Evolutionary conservation across 37 sponge, comb jelly and placozoan species (phyloP).

Genomic region (Petrosia ficiformis): DNA sequence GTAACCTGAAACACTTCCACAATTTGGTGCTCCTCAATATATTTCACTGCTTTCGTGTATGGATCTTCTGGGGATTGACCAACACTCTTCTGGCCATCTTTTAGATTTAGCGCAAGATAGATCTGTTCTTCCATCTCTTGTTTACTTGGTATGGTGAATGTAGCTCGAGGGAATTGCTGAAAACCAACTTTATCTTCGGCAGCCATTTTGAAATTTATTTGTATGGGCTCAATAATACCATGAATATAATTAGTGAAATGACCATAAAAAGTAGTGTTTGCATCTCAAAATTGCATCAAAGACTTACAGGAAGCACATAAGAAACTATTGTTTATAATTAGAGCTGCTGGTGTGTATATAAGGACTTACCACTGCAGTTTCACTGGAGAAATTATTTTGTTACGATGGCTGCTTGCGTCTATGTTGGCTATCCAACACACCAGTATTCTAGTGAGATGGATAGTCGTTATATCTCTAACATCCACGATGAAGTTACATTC

Average conservation of each 20-base stretch:
- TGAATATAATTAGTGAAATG: background rate
- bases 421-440: too few relatives aligned
- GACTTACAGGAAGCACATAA: too few relatives aligned
- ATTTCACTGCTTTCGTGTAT: slow-evolving; percentile 74
- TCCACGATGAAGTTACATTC: too few relatives aligned
- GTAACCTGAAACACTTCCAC: slow-evolving; percentile 87
- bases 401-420: too few relatives aligned
- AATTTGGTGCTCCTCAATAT: slow-evolving; percentile 82
- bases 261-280: too few relatives aligned
- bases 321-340: too few relatives aligned
- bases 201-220: slow-evolving; percentile 37
- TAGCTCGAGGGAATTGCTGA: slow-evolving; percentile 52
- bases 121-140: slow-evolving; percentile 53
- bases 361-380: too few relatives aligned
- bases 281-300: too few relatives aligned
- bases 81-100: slow-evolving; percentile 66
- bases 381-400: too few relatives aligned
- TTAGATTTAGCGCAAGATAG: slow-evolving; percentile 39
- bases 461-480: too few relatives aligned
- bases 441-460: too few relatives aligned
- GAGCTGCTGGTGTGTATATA: too few relatives aligned
- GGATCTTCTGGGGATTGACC: slow-evolving; percentile 71
- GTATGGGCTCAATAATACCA: background rate
- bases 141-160: slow-evolving; percentile 17
- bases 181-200: slow-evolving; percentile 59